Percentiles rank a stretch among this genome's conserved stretches.
These are phyloP conservation scores for Poicephalus meyeri DNA, from an alignment of 2,113 vertebrate genomes.

Conservation along the genomic window DNA sequence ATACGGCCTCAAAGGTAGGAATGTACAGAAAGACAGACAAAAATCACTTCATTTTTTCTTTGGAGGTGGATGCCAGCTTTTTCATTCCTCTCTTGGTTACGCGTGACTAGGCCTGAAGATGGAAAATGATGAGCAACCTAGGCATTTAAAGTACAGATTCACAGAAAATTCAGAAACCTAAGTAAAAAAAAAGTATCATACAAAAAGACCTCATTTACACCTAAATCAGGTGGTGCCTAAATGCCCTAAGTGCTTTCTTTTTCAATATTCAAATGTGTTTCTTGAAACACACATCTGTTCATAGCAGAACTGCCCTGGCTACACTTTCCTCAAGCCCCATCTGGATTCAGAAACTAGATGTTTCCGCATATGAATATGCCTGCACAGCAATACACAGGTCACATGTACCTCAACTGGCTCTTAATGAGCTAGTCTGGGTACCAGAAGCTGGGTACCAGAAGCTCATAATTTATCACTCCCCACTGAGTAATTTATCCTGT, in stretches of 20 bases:
- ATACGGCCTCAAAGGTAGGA: constrained; percentile 49
- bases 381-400: neutral
- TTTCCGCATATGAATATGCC: neutral
- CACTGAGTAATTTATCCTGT: neutral
- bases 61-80: neutral
- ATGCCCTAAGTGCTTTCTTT: neutral
- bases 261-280: neutral
- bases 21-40: constrained; percentile 41
- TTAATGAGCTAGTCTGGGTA: neutral
- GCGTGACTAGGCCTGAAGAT: neutral
- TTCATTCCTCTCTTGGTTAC: neutral
- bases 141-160: neutral
- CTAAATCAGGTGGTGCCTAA: neutral
- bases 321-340: neutral
- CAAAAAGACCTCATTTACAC: neutral
- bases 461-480: neutral
- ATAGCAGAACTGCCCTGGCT: neutral
- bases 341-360: neutral
- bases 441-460: constrained; percentile 4
- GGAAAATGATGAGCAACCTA: neutral
- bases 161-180: neutral
- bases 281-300: neutral
- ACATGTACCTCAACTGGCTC: neutral
- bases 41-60: neutral
- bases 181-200: neutral